A percentile compares a stretch with the other conserved stretches of the same genome.
phyloP scores from a whole-genome alignment of 2,797 vertebrate genomes.

The Lepilemur ruficaudatus region DNA sequence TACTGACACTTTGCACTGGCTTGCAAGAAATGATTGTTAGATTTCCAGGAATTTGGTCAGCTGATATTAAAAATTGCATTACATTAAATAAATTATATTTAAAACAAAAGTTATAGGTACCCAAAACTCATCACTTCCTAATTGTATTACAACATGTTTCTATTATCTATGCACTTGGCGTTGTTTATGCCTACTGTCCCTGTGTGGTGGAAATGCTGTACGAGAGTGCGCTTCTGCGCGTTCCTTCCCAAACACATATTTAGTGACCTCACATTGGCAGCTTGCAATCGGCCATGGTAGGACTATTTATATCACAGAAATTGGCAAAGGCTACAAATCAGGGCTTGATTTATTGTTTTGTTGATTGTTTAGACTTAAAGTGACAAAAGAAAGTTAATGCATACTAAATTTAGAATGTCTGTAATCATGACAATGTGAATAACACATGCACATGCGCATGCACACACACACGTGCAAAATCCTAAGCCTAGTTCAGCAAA shows the following conservation, averaged over 20 bases:
- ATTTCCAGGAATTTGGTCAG: not conserved
- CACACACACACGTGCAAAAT: not conserved
- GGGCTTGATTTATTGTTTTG: not conserved
- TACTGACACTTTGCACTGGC: not conserved
- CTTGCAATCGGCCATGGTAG: not conserved
- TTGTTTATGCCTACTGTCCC: too few relatives aligned
- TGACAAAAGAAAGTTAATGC: not conserved
- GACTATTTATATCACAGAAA: not conserved
- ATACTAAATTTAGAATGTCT: not conserved
- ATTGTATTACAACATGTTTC: not conserved
- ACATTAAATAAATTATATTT: not conserved
- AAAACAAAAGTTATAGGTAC: not conserved
- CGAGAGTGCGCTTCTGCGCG: fast-evolving
- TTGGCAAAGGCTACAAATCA: not conserved
- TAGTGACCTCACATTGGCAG: not conserved
- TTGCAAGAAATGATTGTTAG: not conserved
- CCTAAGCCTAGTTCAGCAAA: not conserved
- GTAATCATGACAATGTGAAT: not conserved
- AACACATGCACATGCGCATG: not conserved
- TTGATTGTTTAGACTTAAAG: conserved; percentile 8
- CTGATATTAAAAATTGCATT: not conserved
- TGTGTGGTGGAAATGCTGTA: not conserved
- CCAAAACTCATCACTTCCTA: not conserved
- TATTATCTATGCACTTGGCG: not conserved
- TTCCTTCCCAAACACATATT: not conserved